These are phyloP conservation scores for Clinocottus analis DNA, from an alignment of 2,113 vertebrate species.

Conservation along the genomic window DNA sequence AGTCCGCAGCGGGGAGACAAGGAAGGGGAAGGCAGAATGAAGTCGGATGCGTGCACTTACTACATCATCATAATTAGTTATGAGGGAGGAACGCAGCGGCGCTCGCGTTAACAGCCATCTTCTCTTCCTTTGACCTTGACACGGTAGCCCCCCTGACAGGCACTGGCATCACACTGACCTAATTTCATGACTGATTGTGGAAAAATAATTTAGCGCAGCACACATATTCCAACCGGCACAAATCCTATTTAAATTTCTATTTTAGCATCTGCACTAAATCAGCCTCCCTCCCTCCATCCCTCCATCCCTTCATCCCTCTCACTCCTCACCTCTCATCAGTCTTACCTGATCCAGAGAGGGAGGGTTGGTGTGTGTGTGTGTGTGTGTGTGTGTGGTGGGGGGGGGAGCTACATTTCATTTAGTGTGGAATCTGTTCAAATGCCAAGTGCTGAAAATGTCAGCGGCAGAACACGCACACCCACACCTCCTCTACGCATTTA, in stretches of 20 bases:
- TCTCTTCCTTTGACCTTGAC: slow-evolving; percentile 58
- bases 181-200: slow-evolving; percentile 29
- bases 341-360: slow-evolving; percentile 45
- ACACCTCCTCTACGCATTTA: slow-evolving; percentile 45
- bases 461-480: slow-evolving; percentile 36
- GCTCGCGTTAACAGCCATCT: slow-evolving; percentile 12
- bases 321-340: slow-evolving; percentile 53
- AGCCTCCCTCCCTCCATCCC: slow-evolving; percentile 21
- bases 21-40: neutral
- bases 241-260: slow-evolving; percentile 55
- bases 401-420: slow-evolving; percentile 54
- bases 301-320: no score
- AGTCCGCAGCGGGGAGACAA: neutral
- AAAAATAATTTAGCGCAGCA: slow-evolving; percentile 13
- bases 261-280: slow-evolving; percentile 44
- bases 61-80: neutral
- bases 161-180: slow-evolving; percentile 32
- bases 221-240: slow-evolving; percentile 6
- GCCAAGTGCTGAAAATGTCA: slow-evolving; percentile 71
- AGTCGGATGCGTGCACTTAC: neutral
- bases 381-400: no score
- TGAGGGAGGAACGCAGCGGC: neutral
- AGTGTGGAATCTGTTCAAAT: slow-evolving; percentile 66
- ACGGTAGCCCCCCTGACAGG: slow-evolving; percentile 12
- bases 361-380: neutral